Conservation (phyloP, 2,797 vertebrate genomes). For the Diceros bicornis region DNA sequence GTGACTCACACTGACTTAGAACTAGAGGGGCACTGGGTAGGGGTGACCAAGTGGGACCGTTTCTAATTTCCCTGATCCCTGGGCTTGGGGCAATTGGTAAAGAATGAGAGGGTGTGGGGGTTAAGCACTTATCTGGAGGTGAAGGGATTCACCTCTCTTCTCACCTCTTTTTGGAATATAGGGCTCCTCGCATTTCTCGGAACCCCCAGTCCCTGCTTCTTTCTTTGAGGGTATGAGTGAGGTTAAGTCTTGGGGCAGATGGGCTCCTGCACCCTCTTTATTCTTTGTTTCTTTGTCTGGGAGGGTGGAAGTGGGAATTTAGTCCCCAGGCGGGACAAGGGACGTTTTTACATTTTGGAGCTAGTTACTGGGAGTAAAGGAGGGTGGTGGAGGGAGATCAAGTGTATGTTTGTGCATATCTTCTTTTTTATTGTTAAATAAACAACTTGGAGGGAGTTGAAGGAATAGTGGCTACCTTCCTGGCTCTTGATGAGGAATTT, state of each 20-base stretch:
- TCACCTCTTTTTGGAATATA: background rate
- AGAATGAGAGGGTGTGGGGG: conserved; percentile 9
- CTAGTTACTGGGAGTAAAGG: background rate
- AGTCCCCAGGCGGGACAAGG: conserved; percentile 76
- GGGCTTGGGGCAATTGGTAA: background rate
- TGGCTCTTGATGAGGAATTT: background rate
- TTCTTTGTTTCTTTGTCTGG: conserved; percentile 23
- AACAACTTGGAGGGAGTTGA: conserved; percentile 65
- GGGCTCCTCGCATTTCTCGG: background rate
- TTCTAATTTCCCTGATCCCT: background rate
- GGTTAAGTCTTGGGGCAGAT: background rate
- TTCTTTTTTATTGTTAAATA: conserved; percentile 83
- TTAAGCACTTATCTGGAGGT: conserved; percentile 53
- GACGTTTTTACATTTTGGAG: conserved; percentile 53
- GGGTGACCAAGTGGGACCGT: background rate
- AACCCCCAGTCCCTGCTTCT: background rate
- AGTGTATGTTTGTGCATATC: background rate
- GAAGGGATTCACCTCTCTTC: background rate
- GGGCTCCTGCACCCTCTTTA: background rate
- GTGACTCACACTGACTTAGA: conserved; percentile 11
- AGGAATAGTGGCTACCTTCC: conserved; percentile 59
- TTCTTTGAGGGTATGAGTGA: background rate
- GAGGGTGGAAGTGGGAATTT: background rate
- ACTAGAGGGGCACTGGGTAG: background rate
- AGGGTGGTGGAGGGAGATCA: background rate